A percentile compares a stretch with the other conserved stretches of the same genome.
phyloP scores from a whole-genome alignment of 2,113 vertebrate species.

The Stictonetta naevosa region DNA sequence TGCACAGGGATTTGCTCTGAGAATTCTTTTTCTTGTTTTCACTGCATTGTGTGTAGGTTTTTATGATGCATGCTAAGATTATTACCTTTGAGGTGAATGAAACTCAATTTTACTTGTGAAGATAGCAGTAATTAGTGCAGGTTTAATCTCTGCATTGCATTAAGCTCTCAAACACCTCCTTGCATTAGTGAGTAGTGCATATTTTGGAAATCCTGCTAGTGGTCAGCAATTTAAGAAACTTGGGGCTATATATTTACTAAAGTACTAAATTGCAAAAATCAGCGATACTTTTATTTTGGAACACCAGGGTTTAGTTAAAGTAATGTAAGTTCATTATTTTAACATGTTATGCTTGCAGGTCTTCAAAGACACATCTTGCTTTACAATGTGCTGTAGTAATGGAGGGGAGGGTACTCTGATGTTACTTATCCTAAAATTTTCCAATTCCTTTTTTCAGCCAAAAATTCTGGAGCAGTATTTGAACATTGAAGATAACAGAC shows the following conservation, averaged over 20 bases:
- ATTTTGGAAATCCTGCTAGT: neutral
- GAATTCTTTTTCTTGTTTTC: slow-evolving; percentile 8
- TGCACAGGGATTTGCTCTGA: neutral
- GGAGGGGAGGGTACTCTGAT: neutral
- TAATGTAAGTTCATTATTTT: neutral
- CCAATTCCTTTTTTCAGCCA: slow-evolving; percentile 78
- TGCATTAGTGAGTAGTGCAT: neutral
- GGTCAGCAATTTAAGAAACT: neutral
- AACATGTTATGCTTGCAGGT: neutral
- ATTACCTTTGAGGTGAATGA: neutral
- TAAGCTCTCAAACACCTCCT: neutral
- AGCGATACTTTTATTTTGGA: neutral
- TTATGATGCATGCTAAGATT: rapidly evolving
- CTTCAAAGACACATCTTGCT: neutral
- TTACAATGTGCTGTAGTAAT: neutral
- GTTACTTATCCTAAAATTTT: neutral
- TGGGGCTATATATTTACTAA: neutral
- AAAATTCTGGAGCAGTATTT: slow-evolving; percentile 95
- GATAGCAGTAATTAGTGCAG: neutral
- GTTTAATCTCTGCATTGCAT: neutral
- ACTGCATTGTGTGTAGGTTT: neutral
- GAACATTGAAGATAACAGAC: slow-evolving; percentile 89
- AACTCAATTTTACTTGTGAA: neutral
- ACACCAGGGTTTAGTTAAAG: neutral
- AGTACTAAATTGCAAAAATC: neutral